Conservation (phyloP, 2,888 invertebrate genomes). For the Chelonus formosanus region DNA sequence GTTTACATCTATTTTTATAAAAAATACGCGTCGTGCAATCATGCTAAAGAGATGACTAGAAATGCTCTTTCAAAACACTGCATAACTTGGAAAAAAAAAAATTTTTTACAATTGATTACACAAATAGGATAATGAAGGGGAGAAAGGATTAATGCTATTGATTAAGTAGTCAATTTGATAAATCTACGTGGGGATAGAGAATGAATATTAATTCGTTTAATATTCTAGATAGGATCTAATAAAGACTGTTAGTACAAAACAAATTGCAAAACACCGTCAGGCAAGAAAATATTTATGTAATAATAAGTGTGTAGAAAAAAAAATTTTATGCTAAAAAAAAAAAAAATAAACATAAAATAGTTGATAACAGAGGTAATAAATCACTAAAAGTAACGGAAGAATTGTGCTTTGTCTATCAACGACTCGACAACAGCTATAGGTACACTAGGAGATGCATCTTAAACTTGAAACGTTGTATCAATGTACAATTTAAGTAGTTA, state of each 20-base stretch:
- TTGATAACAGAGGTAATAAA: conserved; percentile 45
- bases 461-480: conserved; percentile 47
- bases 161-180: too few relatives aligned
- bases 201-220: conserved; percentile 50
- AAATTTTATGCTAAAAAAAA: conserved; percentile 28
- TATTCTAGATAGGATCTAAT: conserved; percentile 49
- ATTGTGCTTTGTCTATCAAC: conserved; percentile 64
- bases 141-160: too few relatives aligned
- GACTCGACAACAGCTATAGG: conserved; percentile 64
- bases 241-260: conserved; percentile 55
- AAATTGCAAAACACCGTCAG: conserved; percentile 55
- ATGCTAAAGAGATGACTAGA: conserved; percentile 6
- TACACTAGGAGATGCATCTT: conserved; percentile 57
- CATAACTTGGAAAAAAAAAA: conserved; percentile 1
- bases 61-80: conserved; percentile 5
- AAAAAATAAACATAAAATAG: conserved; percentile 16
- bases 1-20: background rate
- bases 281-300: conserved; percentile 51
- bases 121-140: too few relatives aligned
- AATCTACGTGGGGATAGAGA: background rate
- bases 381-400: conserved; percentile 49
- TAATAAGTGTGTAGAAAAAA: conserved; percentile 42
- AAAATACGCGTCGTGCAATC: conserved; percentile 20
- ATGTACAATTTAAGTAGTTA: background rate
- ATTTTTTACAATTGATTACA: background rate